These are phyloP conservation scores for Morone saxatilis DNA, from an alignment of 2,113 vertebrate genomes.

Conservation along the genomic window DNA sequence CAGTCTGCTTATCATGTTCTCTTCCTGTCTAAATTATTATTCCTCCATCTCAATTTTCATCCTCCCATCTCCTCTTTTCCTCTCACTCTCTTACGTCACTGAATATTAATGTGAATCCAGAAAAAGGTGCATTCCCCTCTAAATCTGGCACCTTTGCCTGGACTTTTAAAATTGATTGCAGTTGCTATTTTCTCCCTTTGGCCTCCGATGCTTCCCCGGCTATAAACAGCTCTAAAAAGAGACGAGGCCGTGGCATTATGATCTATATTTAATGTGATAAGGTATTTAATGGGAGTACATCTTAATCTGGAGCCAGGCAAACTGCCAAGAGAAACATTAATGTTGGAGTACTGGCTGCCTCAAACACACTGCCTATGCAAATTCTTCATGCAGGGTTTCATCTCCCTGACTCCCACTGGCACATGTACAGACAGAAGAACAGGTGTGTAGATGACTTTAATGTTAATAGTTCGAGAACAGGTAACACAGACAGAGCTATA, in stretches of 20 bases:
- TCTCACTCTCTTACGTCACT: conserved; percentile 21
- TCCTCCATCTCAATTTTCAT: conserved; percentile 2
- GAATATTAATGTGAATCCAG: conserved; percentile 26
- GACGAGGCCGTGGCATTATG: conserved; percentile 29
- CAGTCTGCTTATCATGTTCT: conserved; percentile 5
- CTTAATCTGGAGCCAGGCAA: conserved; percentile 58
- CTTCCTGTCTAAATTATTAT: conserved; percentile 3
- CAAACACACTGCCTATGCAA: conserved; percentile 24
- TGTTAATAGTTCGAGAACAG: neutral
- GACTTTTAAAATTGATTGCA: conserved; percentile 43
- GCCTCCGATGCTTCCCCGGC: conserved; percentile 30
- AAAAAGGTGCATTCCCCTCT: conserved; percentile 33
- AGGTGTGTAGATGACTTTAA: neutral
- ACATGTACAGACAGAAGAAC: conserved; percentile 17
- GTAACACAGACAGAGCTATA: neutral
- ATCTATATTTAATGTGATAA: conserved; percentile 73
- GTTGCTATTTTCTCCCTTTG: conserved; percentile 38
- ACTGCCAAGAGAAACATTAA: conserved; percentile 60
- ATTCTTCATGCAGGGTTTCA: neutral
- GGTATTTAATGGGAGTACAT: conserved; percentile 66
- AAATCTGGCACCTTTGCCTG: conserved; percentile 28
- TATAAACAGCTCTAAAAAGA: conserved; percentile 51
- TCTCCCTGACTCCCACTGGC: neutral
- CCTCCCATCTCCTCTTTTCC: conserved; percentile 8
- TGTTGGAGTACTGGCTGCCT: conserved; percentile 19